Evolutionary conservation across 1,140 invertebrate species (phyloP).

Genomic region (Bombus pascuorum): DNA sequence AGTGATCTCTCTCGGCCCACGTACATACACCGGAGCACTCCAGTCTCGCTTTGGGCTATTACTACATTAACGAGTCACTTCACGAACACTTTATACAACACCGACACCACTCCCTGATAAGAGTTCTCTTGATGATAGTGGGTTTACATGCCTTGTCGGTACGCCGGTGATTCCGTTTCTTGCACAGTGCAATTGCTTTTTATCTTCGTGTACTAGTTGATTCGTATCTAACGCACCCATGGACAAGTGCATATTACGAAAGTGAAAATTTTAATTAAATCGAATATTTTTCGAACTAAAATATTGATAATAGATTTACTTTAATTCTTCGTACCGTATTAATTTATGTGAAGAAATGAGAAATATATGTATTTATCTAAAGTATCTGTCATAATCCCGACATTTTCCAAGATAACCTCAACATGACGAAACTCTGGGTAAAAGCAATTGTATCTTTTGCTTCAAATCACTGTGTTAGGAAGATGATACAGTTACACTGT

Average conservation of each 20-base stretch:
- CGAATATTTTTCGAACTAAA: not conserved
- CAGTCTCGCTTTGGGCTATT: constrained; percentile 44
- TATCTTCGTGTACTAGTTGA: not conserved
- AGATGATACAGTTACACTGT: too few relatives aligned
- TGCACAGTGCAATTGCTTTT: not conserved
- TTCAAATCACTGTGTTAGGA: not conserved
- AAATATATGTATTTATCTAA: not conserved
- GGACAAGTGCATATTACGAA: not conserved
- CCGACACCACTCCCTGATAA: constrained; percentile 53
- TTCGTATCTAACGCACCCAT: not conserved
- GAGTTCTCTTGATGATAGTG: constrained; percentile 31
- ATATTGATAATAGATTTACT: not conserved
- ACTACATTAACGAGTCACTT: constrained; percentile 47
- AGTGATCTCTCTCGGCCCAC: constrained; percentile 44
- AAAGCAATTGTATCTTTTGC: too few relatives aligned
- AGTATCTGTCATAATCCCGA: not conserved
- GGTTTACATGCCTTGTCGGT: not conserved
- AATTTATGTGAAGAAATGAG: not conserved
- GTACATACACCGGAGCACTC: not conserved
- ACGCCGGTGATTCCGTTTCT: not conserved
- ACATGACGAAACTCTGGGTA: not conserved
- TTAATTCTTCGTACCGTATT: not conserved
- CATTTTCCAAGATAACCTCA: not conserved
- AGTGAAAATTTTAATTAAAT: not conserved
- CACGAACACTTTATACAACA: constrained; percentile 44